phyloP scores from a whole-genome alignment of 2,888 invertebrate species.

The Polietes domitor region DNA sequence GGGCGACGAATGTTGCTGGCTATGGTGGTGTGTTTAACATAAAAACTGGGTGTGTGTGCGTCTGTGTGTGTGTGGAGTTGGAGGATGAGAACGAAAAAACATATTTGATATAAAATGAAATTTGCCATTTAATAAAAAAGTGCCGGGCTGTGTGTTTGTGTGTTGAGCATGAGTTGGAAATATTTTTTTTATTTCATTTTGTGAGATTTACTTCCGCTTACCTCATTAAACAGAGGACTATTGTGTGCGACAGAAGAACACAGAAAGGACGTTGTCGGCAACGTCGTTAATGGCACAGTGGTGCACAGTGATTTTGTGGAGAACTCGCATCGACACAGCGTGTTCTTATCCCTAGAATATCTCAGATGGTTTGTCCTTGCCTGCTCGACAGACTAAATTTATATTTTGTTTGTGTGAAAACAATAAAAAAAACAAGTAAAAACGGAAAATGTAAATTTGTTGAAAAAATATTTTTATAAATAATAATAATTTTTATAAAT shows the following conservation, averaged over 20 bases:
- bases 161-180: slow-evolving; percentile 2
- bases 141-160: neutral
- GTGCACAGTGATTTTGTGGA: slow-evolving; percentile 26
- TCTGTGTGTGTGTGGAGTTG: neutral
- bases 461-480: too few relatives aligned
- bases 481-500: too few relatives aligned
- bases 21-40: slow-evolving; percentile 8
- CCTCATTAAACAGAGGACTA: slow-evolving; percentile 75
- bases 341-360: too few relatives aligned
- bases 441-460: too few relatives aligned
- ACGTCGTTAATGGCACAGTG: neutral
- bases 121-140: slow-evolving; percentile 43
- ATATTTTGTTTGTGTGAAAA: too few relatives aligned
- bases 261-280: slow-evolving; percentile 45
- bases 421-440: too few relatives aligned
- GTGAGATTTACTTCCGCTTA: slow-evolving; percentile 77
- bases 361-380: too few relatives aligned
- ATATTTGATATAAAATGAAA: slow-evolving; percentile 36
- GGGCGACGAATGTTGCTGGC: neutral
- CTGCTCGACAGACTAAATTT: too few relatives aligned
- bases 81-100: slow-evolving; percentile 8
- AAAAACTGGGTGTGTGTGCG: neutral
- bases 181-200: slow-evolving; percentile 47
- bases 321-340: too few relatives aligned
- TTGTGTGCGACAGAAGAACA: slow-evolving; percentile 53